These are phyloP conservation scores for Mastigias papua DNA, from an alignment of 30 jellyfish, hydroid and myxozoan species.

Conservation along the genomic window DNA sequence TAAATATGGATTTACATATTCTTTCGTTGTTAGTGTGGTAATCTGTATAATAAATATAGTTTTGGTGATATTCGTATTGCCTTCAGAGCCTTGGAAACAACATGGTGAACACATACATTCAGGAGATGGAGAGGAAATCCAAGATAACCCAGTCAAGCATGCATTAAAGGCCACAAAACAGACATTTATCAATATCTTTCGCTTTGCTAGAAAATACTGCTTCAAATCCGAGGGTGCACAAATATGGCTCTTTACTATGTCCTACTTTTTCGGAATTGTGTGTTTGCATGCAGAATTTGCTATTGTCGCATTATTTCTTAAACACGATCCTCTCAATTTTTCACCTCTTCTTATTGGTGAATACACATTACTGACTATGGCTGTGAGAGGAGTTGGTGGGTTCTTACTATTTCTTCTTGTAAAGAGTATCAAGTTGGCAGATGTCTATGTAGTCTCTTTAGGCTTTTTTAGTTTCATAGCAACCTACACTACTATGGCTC, in stretches of 20 bases:
- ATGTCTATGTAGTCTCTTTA: neutral
- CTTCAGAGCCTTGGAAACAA: neutral
- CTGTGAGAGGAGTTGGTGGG: constrained; percentile 35
- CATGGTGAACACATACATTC: neutral
- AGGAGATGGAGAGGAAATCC: neutral
- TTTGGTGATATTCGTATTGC: neutral
- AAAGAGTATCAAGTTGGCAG: neutral
- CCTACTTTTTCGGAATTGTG: neutral
- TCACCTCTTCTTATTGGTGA: constrained; percentile 5
- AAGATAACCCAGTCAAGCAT: neutral
- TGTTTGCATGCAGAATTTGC: constrained; percentile 4
- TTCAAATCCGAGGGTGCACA: neutral
- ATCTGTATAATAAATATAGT: neutral
- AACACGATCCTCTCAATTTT: constrained; percentile 23
- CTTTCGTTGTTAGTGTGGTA: neutral
- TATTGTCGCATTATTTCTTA: neutral
- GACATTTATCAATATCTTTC: neutral
- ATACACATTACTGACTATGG: neutral
- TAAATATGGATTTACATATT: constrained; percentile 9
- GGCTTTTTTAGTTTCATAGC: constrained; percentile 17
- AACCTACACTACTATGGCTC: constrained; percentile 10
- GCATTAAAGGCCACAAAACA: neutral
- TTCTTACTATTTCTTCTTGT: neutral
- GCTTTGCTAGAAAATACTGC: neutral
- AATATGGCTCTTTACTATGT: constrained; percentile 4